Conservation (phyloP, 2,797 vertebrate species). For the Pampus argenteus region DNA sequence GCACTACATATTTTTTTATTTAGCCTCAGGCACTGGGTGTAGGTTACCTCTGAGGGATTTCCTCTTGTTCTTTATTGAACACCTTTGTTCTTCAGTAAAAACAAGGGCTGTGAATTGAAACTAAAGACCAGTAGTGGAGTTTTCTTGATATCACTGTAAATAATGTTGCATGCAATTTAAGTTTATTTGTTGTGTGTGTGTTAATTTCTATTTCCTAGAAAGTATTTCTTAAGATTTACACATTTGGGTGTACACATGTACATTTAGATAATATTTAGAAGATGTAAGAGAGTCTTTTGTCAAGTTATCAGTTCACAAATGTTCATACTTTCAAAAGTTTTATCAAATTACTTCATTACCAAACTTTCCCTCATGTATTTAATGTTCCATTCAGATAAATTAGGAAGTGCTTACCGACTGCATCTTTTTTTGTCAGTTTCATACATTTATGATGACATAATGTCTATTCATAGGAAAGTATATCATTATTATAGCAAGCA, state of each 20-base stretch:
- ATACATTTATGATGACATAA: not conserved
- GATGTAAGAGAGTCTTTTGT: not conserved
- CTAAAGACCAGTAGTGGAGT: slow-evolving; percentile 35
- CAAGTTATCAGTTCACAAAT: not conserved
- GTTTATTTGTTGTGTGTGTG: not conserved
- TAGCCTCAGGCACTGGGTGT: slow-evolving; percentile 43
- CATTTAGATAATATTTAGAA: too few species aligned
- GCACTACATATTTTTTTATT: slow-evolving; percentile 49
- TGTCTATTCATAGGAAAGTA: not conserved
- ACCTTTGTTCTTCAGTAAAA: slow-evolving; percentile 47
- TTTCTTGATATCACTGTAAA: slow-evolving; percentile 1
- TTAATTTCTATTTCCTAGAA: not conserved
- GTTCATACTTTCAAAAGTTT: not conserved
- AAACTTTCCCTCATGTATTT: not conserved
- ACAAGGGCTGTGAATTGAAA: slow-evolving; percentile 27
- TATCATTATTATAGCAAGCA: not conserved
- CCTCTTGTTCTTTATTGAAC: slow-evolving; percentile 46
- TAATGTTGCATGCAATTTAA: slow-evolving; percentile 5
- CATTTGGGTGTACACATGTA: too few species aligned
- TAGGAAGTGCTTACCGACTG: not conserved
- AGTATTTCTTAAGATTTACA: too few species aligned
- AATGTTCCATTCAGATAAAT: not conserved
- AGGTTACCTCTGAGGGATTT: slow-evolving; percentile 53
- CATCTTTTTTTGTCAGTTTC: not conserved
- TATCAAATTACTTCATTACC: not conserved